Base-by-base conservation (phyloP, 2,888 invertebrate genomes). In the Platycnemis pennipes region DNA sequence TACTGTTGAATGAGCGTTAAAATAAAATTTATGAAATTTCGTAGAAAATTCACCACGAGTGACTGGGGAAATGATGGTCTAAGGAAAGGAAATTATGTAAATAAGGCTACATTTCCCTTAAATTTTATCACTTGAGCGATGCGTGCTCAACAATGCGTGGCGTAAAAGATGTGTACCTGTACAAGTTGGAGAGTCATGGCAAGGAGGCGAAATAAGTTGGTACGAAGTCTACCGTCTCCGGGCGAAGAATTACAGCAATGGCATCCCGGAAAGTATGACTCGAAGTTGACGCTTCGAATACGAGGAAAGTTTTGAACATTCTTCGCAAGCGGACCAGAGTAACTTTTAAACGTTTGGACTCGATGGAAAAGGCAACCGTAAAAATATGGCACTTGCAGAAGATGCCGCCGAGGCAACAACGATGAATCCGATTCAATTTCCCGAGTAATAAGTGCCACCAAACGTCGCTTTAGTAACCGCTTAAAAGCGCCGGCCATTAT, bases 391-490 rank as follows among this genome's bases (percentile, higher is more conserved):
- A 63, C 91, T 91, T 91, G 26, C 63, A 37, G 13, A 44, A 91
- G 63, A 91, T 91, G 63, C 91, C 44, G 26, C 91, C 56, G 44
- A 42, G 63, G 91, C n/a, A 91, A 91, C 44, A 91, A 44, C 91
- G n/a, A 63, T 37, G 63, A 91, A 91, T 91, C 69, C 91, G 91
- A 91, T 91, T 91, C 56, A 91, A 91, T 91, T 91, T 91, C 91
- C 63, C 42, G 91, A 56, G 91, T 31, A 91, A 91, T 91, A 69
- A 91, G 91, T 44, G 91, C 91, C 63, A 44, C 69, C 63, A 91
- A 91, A 91, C 69, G 63, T 56, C 91, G 63, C 91, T 91, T 91
- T 91, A 69, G 91, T 91, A 91, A 91, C 91, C 91, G 91, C 91
- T 91, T 91, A 44, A 91, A 69, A 91, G 63, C 63, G 63, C 44